Evolutionary conservation across 2,888 invertebrate species (phyloP).

Genomic region (Lottia gigantea): DNA sequence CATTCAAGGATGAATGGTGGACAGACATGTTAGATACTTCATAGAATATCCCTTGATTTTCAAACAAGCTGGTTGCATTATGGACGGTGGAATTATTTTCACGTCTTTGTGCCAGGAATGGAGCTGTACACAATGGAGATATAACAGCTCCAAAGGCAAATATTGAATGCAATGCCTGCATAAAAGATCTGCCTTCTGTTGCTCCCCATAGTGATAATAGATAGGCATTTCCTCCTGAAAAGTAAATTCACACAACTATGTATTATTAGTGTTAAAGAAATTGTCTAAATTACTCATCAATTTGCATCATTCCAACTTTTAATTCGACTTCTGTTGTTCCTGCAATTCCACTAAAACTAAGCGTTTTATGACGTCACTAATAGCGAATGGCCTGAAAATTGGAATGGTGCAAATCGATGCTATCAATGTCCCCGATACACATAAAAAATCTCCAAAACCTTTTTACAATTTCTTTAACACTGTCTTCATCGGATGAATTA

Average conservation of each 20-base stretch:
- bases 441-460: too few species aligned
- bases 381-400: too few species aligned
- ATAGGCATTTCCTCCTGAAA: slow-evolving; percentile 57
- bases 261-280: too few species aligned
- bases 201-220: slow-evolving; percentile 57
- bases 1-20: slow-evolving; percentile 1
- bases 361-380: too few species aligned
- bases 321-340: too few species aligned
- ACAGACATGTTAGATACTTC: slow-evolving; percentile 17
- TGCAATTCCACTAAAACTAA: too few species aligned
- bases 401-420: too few species aligned
- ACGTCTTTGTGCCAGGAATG: slow-evolving; percentile 50
- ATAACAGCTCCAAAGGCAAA: slow-evolving; percentile 68
- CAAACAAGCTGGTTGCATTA: slow-evolving; percentile 18
- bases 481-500: neutral
- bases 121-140: slow-evolving; percentile 66
- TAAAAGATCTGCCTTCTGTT: slow-evolving; percentile 58
- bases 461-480: neutral
- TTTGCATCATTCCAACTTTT: too few species aligned
- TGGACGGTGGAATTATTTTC: neutral
- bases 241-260: slow-evolving; percentile 7
- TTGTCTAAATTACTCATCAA: too few species aligned
- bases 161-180: slow-evolving; percentile 68
- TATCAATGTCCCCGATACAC: too few species aligned
- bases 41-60: slow-evolving; percentile 17